A percentile compares a stretch with the other conserved stretches of the same genome.
These are phyloP conservation scores for Stichopus horrens DNA, from an alignment of 53 echinoderm and acorn worm genomes.

Conservation along the genomic window DNA sequence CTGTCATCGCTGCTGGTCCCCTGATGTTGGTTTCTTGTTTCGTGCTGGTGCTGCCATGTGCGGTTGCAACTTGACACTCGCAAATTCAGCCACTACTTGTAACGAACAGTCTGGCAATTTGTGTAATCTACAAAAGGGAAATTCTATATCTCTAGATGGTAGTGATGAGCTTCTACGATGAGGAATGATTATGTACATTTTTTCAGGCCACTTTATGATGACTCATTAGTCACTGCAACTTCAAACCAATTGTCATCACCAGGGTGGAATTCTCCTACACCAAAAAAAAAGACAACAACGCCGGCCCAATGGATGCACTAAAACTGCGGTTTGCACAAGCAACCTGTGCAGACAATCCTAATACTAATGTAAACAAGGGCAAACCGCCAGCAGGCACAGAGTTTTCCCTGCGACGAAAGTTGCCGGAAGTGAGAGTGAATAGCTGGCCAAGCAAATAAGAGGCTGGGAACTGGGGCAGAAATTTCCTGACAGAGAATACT, in stretches of 20 bases:
- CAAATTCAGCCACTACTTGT: too few species aligned
- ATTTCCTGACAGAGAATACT: background rate
- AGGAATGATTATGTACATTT: background rate
- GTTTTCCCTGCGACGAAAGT: background rate
- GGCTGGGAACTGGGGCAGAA: constrained; percentile 3
- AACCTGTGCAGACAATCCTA: background rate
- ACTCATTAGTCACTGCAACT: background rate
- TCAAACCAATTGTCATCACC: background rate
- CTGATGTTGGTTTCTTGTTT: too few species aligned
- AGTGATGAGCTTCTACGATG: background rate
- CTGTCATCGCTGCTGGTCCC: too few species aligned
- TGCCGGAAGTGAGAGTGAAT: background rate
- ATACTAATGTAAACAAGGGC: background rate
- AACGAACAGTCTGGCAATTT: too few species aligned
- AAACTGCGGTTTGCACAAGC: background rate
- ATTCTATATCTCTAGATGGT: background rate
- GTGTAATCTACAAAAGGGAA: background rate
- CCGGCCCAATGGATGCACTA: background rate
- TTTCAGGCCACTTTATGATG: background rate
- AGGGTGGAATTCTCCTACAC: background rate
- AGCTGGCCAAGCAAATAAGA: background rate
- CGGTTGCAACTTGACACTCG: too few species aligned
- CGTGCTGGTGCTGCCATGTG: too few species aligned
- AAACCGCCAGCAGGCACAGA: background rate
- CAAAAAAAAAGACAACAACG: background rate